phyloP scores from a whole-genome alignment of 2,797 vertebrate genomes.

The Synaphobranchus kaupii region DNA sequence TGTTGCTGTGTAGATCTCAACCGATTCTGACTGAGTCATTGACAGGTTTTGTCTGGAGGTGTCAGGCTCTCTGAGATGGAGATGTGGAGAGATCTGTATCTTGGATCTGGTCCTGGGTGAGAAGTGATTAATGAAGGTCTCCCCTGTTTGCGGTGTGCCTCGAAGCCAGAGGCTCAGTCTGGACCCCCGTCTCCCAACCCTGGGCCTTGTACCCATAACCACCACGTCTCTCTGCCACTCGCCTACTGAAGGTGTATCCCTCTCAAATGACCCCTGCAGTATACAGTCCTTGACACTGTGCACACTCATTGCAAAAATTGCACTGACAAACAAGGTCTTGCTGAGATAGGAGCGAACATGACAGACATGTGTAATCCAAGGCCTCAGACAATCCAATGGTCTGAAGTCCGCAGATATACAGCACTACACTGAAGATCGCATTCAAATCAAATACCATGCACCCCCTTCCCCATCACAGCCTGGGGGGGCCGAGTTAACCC shows the following conservation, averaged over 20 bases:
- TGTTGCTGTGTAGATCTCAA: too few relatives aligned
- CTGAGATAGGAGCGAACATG: background rate
- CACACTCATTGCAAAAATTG: background rate
- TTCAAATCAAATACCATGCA: conserved; percentile 49
- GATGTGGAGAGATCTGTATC: too few relatives aligned
- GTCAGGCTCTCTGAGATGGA: background rate
- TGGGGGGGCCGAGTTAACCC: conserved; percentile 40
- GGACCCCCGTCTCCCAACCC: background rate
- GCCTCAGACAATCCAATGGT: background rate
- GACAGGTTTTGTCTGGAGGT: conserved; percentile 3
- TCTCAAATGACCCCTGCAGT: conserved; percentile 38
- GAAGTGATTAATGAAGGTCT: conserved; percentile 42
- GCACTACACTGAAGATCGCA: conserved; percentile 53
- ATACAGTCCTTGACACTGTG: background rate
- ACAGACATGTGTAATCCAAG: conserved; percentile 33
- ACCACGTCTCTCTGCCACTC: conserved; percentile 33
- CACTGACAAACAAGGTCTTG: background rate
- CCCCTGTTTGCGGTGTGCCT: background rate
- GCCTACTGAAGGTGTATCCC: conserved; percentile 35
- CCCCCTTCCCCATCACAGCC: conserved; percentile 46
- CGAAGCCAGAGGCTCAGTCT: background rate
- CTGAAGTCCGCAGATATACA: conserved; percentile 40
- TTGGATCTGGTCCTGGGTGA: conserved; percentile 38
- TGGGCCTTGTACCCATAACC: background rate
- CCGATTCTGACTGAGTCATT: too few relatives aligned